Base-by-base conservation (phyloP, 2,888 invertebrate genomes). In the Chesias legatella region DNA sequence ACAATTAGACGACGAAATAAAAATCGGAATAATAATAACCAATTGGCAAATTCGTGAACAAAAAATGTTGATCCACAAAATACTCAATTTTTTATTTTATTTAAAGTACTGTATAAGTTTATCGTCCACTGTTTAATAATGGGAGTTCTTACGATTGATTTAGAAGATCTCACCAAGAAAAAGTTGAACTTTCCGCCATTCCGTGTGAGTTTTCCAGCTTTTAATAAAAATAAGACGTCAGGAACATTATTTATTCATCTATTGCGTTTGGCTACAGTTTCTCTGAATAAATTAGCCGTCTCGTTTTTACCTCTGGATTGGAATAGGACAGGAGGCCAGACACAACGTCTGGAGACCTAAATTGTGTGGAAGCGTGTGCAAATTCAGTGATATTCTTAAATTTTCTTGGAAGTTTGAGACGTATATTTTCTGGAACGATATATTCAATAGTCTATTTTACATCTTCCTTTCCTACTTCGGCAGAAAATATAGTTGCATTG, bases 221-320 rank as follows among this genome's bases (percentile, higher is more conserved):
- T 61, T 67, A 67, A 67, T 68, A 68, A 63, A 63, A 63, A 63
- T 44, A 58, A 52, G 57, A 68, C 71, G 70, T 70, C 69, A 46
- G 33, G 33, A 33, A 53, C 13, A 48, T 35, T 48, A 45, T 37
- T 34, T 23, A 43, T 44, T 49, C 32, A 53, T 47, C 50, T 43
- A 37, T 43, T 7, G 26, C 22, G 26, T 39, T 41, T 49, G 51
- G 51, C 47, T 29, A 38, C 11, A 45, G 43, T 45, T 50, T 41
- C 36, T 34, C 31, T 31, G 44, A 40, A 40, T 40, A 47, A 17
- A 45, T 41, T 23, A 33, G 33, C 38, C 36, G 38, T 56, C 48
- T 46, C 44, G 4, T 22, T 27, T 35, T 21, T 28, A 41, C 21
- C 30, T 36, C 21, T 8, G 24, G 25, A 30, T 40, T 21, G 6